Percentiles rank a stretch among this genome's conserved stretches.
Conservation (phyloP, 2,888 invertebrate genomes). For the Melitaea athalia region DNA sequence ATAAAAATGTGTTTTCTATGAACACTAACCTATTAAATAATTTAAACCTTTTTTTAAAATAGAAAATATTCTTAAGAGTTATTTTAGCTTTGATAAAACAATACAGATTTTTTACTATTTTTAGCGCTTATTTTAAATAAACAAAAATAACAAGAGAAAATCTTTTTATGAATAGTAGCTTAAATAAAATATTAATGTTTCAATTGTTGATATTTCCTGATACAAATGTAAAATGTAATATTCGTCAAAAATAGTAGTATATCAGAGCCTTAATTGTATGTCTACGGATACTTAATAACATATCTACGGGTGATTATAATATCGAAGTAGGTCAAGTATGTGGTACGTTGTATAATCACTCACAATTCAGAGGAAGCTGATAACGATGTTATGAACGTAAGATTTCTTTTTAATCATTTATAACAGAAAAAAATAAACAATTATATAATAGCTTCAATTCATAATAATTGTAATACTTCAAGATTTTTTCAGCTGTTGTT, state of each 20-base stretch:
- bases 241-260: slow-evolving; percentile 8
- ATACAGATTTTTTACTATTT: too few species aligned
- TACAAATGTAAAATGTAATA: slow-evolving; percentile 25
- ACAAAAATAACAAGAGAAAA: too few species aligned
- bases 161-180: background rate
- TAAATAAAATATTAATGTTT: background rate
- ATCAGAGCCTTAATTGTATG: background rate
- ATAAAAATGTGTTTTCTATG: too few species aligned
- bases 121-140: too few species aligned
- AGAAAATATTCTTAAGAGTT: too few species aligned
- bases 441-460: too few species aligned
- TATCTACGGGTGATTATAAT: slow-evolving; percentile 68
- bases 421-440: background rate
- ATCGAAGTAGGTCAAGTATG: slow-evolving; percentile 54
- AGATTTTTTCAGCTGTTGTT: too few species aligned
- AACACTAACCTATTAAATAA: too few species aligned
- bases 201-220: slow-evolving; percentile 21
- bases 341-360: slow-evolving; percentile 24
- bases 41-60: too few species aligned
- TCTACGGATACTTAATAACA: slow-evolving; percentile 18
- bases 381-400: background rate
- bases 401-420: slow-evolving; percentile 1
- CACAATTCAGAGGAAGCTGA: background rate
- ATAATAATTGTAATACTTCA: too few species aligned
- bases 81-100: too few species aligned